Base-by-base conservation (phyloP, 2,888 invertebrate genomes). In the Eristalinus sepulchralis region DNA sequence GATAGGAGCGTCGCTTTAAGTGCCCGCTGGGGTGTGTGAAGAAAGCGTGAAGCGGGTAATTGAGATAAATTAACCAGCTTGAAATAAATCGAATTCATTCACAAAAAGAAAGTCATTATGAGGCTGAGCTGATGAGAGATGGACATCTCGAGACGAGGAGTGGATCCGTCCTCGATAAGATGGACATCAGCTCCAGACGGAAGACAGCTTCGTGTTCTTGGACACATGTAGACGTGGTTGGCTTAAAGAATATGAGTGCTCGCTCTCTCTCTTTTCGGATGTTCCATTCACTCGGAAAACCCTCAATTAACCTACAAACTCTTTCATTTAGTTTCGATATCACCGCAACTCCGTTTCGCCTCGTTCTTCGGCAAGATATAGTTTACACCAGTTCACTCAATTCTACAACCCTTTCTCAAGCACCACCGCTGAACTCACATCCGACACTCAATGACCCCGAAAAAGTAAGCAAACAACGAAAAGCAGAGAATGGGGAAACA, bases 381-480 rank as follows among this genome's bases (percentile, higher is more conserved):
- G 17, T n/a, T 17, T 47, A 47, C 47, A 47, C 47, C 47, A 47
- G 47, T 47, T 47, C 9, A 9, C 34, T 9, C 6, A 34, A 9
- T 34, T 34, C 17, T 8, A 9, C n/a, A 47, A 31, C 62, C 34
- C 62, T 63, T 63, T 34, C 20, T 0, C 20, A 68, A 31, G n/a
- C 24, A 31, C 27, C 5, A 5, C 27, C 27, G 27, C 62, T 63
- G 77, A 77, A 68, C 77, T 77, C 77, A 68, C 62, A 77, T 77
- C 77, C 77, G 68, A 68, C 47, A 47, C 17, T 33, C 34, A 34
- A 24, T 36, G 20, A 57, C 66, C 57, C 34, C 20, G 31, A 31
- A 39, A 39, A 68, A 2, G 27, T 27, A 60, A 39, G 13, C 20
- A 33, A n/a, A n/a, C 1, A 39, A 13, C 20, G 8, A 22, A 27